Percentiles rank a stretch among this genome's conserved stretches.
Conservation (phyloP, 2,888 invertebrate species). For the Napeogenes sylphis region DNA sequence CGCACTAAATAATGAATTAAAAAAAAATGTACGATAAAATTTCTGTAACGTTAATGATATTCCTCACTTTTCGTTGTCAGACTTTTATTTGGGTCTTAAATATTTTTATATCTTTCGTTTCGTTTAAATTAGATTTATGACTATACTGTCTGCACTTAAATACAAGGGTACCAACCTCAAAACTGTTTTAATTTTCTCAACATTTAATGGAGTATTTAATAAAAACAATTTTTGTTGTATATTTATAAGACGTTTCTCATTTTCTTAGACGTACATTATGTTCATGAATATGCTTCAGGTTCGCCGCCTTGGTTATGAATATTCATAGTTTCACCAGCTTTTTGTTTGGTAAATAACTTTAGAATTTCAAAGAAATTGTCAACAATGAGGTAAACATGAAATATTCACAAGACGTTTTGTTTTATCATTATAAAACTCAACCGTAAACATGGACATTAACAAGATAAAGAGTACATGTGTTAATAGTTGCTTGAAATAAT, state of each 20-base stretch:
- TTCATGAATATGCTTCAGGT: constrained; percentile 29
- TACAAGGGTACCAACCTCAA: no score
- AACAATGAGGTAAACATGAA: constrained; percentile 57
- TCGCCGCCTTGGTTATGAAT: constrained; percentile 44
- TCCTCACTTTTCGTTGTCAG: no score
- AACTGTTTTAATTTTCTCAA: no score
- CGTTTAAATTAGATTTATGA: no score
- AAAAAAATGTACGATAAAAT: no score
- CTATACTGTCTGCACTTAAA: no score
- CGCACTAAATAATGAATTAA: no score
- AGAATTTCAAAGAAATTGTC: constrained; percentile 50
- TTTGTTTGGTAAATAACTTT: constrained; percentile 58
- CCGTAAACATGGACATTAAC: constrained; percentile 60
- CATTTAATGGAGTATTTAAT: no score
- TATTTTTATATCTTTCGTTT: no score
- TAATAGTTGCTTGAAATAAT: constrained; percentile 34
- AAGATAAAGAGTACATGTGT: constrained; percentile 54
- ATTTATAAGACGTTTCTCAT: not conserved
- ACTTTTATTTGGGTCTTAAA: no score
- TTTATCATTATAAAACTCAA: constrained; percentile 57
- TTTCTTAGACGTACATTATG: not conserved
- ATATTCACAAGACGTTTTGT: constrained; percentile 67
- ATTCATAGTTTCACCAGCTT: constrained; percentile 49
- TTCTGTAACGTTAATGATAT: no score
- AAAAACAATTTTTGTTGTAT: no score